Base-by-base conservation (phyloP, 2,113 vertebrate genomes). In the Phoenicopterus ruber region DNA sequence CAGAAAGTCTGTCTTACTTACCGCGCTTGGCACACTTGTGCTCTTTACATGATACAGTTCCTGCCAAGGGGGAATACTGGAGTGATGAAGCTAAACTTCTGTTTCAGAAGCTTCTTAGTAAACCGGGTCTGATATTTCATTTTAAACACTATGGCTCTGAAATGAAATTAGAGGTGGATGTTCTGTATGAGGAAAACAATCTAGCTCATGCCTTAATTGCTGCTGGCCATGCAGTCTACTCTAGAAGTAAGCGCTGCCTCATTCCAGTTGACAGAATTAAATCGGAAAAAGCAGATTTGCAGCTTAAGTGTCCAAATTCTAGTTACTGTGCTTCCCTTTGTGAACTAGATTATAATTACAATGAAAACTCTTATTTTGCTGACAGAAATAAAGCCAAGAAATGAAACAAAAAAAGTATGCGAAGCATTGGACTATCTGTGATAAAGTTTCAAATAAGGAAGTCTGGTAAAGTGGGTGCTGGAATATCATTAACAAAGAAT, bases 21-120 rank as follows among this genome's bases (percentile, higher is more conserved):
- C 99, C 98, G 7, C 97, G 95, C 55, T 91, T 99, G 58, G 98
- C 97, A 31, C 97, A 98, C 59, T 97, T 97, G 31, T 99, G 99
- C 74, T 47, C 86, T 52, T 97, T 99, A 72, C 94, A 97, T 86
- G 98, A 97, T 62, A 88, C 98, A 18, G 97, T 95, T 93, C 98
- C 99, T 50, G 91, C 88, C 18, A 55, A 63, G 32, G 97, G 97
- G 14, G 46, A 95, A 3, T 87, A 95, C 15, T 99, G 99, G 99
- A 98, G 95, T 36, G 96, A 98, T 72, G 97, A 98, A 62, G 98
- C 98, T 10, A 96, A 95, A 10, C 49, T 92, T 29, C 94, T 98
- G 88, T 98, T 99, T 93, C 98, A 98, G 82, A 61, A 98, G 28
- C 97, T 97, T 71, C 96, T 99, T 95, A 94, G 88, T 85, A 95